phyloP scores from a whole-genome alignment of 2,113 vertebrate species.

The Meriones unguiculatus region DNA sequence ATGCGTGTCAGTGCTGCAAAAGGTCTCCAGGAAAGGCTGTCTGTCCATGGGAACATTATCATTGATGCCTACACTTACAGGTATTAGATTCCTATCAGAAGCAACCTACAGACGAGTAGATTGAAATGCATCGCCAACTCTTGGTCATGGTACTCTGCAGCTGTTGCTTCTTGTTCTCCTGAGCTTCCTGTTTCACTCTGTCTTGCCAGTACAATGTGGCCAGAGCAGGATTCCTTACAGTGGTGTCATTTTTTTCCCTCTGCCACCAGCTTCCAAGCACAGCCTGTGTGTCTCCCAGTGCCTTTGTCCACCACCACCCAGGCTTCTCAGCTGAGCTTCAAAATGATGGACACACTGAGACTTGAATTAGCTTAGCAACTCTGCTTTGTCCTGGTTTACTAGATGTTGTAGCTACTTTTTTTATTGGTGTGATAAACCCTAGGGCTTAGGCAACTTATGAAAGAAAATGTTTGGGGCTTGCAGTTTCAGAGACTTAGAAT shows the following conservation, averaged over 20 bases:
- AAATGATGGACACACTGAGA: background rate
- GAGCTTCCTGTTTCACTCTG: conserved; percentile 29
- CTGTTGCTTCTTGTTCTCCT: background rate
- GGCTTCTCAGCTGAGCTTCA: background rate
- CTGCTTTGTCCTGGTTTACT: conserved; percentile 12
- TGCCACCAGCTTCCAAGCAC: background rate
- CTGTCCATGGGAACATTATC: background rate
- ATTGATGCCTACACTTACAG: background rate
- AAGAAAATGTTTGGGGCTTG: too few species aligned
- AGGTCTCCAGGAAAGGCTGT: background rate
- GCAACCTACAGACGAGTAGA: background rate
- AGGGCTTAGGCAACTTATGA: background rate
- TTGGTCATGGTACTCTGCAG: background rate
- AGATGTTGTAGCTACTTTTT: background rate
- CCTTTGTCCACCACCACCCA: background rate
- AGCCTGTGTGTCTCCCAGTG: background rate
- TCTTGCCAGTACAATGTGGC: background rate
- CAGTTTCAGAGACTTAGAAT: background rate
- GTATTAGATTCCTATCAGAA: conserved; percentile 56
- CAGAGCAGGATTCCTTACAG: background rate
- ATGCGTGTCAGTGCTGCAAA: background rate
- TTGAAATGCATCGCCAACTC: background rate
- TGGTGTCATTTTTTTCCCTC: background rate
- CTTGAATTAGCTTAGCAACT: background rate
- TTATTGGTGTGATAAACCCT: background rate